Conservation (phyloP, 2,888 invertebrate genomes). For the Fabriciana adippe region DNA sequence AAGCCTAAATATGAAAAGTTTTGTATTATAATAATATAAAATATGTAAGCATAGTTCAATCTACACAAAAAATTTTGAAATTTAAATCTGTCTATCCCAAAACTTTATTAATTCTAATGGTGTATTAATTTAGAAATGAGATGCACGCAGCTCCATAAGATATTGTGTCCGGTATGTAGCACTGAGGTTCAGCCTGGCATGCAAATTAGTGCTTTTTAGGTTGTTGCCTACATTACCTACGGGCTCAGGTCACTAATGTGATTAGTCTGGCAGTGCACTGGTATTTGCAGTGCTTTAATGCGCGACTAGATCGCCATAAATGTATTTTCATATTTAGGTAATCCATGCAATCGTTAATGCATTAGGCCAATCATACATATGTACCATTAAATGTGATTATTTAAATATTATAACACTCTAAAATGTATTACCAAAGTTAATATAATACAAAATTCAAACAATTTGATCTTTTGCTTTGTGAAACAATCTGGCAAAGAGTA, state of each 20-base stretch:
- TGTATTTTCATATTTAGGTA: conserved; percentile 55
- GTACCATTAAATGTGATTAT: background rate
- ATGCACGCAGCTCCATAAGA: conserved; percentile 26
- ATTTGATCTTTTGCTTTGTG: conserved; percentile 29
- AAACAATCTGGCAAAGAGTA: conserved; percentile 46
- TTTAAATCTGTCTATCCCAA: background rate
- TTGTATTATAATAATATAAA: background rate
- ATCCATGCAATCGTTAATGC: conserved; percentile 40
- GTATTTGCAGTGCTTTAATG: conserved; percentile 66
- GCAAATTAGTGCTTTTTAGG: conserved; percentile 65
- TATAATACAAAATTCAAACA: conserved; percentile 25
- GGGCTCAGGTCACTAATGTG: conserved; percentile 67
- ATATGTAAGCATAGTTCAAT: background rate
- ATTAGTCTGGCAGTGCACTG: conserved; percentile 66
- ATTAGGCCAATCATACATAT: conserved; percentile 18
- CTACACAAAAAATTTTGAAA: background rate
- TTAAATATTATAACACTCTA: background rate
- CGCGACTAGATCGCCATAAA: conserved; percentile 52
- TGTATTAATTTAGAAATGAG: conserved; percentile 20
- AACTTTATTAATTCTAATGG: conserved; percentile 6
- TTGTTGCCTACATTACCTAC: conserved; percentile 65
- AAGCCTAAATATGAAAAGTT: too few relatives aligned
- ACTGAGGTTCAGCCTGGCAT: conserved; percentile 48
- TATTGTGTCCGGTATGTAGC: conserved; percentile 36
- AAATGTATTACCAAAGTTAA: background rate